Evolutionary conservation across 2,113 vertebrate genomes (phyloP).

Genomic region (Aphelocoma coerulescens): DNA sequence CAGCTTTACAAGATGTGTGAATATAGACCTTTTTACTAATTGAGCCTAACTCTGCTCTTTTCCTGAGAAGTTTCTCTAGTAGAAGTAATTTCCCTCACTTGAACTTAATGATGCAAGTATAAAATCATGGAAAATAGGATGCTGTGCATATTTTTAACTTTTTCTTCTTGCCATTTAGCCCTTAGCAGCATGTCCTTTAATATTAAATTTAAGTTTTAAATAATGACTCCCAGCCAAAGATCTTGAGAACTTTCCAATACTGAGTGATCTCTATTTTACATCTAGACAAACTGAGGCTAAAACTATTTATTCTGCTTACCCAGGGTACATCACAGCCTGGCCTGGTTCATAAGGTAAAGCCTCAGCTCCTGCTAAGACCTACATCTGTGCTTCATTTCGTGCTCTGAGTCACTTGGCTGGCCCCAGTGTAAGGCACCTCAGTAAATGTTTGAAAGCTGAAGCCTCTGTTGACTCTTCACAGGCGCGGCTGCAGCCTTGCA

Average conservation of each 20-base stretch:
- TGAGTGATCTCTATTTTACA: not conserved
- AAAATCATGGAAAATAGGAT: not conserved
- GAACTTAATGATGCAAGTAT: not conserved
- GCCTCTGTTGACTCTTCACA: slow-evolving; percentile 9
- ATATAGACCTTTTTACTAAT: not conserved
- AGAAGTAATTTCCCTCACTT: not conserved
- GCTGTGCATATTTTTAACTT: not conserved
- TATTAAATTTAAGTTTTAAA: not conserved
- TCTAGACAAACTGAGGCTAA: not conserved
- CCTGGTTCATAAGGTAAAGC: not conserved
- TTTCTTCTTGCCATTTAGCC: not conserved
- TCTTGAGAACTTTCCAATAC: not conserved
- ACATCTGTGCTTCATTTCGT: not conserved
- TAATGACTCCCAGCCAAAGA: not conserved
- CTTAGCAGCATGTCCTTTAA: not conserved
- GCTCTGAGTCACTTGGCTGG: not conserved
- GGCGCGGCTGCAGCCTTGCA: not conserved
- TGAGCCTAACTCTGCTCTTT: not conserved
- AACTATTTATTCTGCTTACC: not conserved
- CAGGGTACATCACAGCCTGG: not conserved
- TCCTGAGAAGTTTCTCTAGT: not conserved
- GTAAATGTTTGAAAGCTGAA: slow-evolving; percentile 13
- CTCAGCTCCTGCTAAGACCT: not conserved
- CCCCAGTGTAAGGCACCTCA: not conserved
- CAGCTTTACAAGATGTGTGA: not conserved